A percentile compares a stretch with the other conserved stretches of the same genome.
Conservation (phyloP, 2,113 vertebrate genomes). For the Solea senegalensis region DNA sequence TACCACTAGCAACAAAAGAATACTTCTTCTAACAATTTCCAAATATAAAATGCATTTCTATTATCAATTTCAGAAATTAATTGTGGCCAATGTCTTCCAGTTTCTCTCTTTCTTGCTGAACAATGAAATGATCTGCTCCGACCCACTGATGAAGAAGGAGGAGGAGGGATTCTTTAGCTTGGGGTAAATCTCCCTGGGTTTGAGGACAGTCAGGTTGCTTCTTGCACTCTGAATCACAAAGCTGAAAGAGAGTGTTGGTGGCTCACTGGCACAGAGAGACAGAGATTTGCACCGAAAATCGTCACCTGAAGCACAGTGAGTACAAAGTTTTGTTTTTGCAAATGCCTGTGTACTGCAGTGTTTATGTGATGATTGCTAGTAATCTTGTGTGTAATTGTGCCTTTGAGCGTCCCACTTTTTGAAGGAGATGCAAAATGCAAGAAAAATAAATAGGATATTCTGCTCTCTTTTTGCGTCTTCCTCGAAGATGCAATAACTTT, state of each 20-base stretch:
- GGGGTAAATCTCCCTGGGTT: slow-evolving; percentile 71
- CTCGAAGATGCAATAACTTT: slow-evolving; percentile 34
- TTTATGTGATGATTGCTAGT: slow-evolving; percentile 1
- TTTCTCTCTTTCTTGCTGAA: slow-evolving; percentile 13
- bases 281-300: slow-evolving; percentile 46
- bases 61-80: background rate
- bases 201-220: slow-evolving; percentile 71
- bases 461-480: background rate
- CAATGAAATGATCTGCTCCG: slow-evolving; percentile 71
- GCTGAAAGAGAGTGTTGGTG: slow-evolving; percentile 50
- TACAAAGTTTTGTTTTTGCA: slow-evolving; percentile 24
- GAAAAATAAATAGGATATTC: background rate
- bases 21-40: background rate
- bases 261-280: slow-evolving; percentile 42
- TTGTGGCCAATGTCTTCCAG: background rate
- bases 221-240: slow-evolving; percentile 65
- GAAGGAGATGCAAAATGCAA: background rate
- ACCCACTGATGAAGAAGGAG: slow-evolving; percentile 71
- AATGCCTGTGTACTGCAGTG: slow-evolving; percentile 3
- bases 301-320: slow-evolving; percentile 59
- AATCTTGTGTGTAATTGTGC: slow-evolving; percentile 6
- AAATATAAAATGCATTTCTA: background rate
- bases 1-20: background rate
- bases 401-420: slow-evolving; percentile 6
- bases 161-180: slow-evolving; percentile 49